These are phyloP conservation scores for Drosophila nigrodunni DNA, from an alignment of 1,140 invertebrate species.

Conservation along the genomic window DNA sequence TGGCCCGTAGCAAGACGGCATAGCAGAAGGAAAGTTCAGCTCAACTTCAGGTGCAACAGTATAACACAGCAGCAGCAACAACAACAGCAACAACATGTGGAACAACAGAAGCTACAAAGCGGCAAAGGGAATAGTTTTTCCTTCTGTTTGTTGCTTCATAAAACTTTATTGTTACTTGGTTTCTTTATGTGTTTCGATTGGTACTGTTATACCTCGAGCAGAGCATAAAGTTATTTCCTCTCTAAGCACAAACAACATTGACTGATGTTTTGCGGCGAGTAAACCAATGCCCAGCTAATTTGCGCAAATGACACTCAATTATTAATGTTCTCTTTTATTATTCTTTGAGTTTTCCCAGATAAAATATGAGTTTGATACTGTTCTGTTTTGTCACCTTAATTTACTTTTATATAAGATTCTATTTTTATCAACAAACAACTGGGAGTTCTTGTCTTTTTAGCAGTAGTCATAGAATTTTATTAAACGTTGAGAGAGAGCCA, in stretches of 20 bases:
- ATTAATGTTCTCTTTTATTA: background rate
- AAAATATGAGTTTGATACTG: too few relatives aligned
- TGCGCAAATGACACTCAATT: conserved; percentile 8
- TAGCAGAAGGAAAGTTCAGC: conserved; percentile 68
- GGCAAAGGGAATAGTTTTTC: conserved; percentile 22
- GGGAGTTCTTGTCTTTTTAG: too few relatives aligned
- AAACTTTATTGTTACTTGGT: conserved; percentile 73
- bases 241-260: background rate
- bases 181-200: conserved; percentile 40
- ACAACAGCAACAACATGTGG: conserved; percentile 8
- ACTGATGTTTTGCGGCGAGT: conserved; percentile 1
- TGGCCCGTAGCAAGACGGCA: conserved; percentile 62
- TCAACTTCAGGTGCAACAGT: conserved; percentile 71
- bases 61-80: conserved; percentile 15
- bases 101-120: conserved; percentile 22
- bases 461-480: too few relatives aligned
- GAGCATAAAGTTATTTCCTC: conserved; percentile 67
- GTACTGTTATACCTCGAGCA: conserved; percentile 50
- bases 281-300: conserved; percentile 12
- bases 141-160: conserved; percentile 69
- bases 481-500: too few relatives aligned
- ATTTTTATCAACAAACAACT: too few relatives aligned
- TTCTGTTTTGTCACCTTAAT: too few relatives aligned
- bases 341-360: background rate
- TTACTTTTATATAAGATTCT: too few relatives aligned